Evolutionary conservation across 2,113 vertebrate genomes (phyloP).

Genomic region (Bos taurus): ARS-UCD2.0 NC_037338.1:70834001-70834500

Average conservation of each 20-base stretch:
- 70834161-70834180: not conserved
- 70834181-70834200: not conserved
- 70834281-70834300: not conserved
- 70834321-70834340: not conserved
- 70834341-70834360: not conserved
- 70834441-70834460: not conserved
- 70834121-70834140: not conserved
- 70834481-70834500: not conserved
- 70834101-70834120: not conserved
- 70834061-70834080: not conserved
- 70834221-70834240: not conserved
- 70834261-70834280: not conserved
- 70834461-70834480: not conserved
- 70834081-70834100: not conserved
- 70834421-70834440: not conserved
- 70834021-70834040: not conserved
- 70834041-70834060: no score
- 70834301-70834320: not conserved
- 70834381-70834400: not conserved
- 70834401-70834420: not conserved
- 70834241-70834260: not conserved
- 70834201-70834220: not conserved
- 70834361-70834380: not conserved
- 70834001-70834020: not conserved
- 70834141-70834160: not conserved